A percentile compares a stretch with the other conserved stretches of the same genome.
Conservation (phyloP, 2,113 vertebrate genomes). For the Boleophthalmus pectinirostris region DNA sequence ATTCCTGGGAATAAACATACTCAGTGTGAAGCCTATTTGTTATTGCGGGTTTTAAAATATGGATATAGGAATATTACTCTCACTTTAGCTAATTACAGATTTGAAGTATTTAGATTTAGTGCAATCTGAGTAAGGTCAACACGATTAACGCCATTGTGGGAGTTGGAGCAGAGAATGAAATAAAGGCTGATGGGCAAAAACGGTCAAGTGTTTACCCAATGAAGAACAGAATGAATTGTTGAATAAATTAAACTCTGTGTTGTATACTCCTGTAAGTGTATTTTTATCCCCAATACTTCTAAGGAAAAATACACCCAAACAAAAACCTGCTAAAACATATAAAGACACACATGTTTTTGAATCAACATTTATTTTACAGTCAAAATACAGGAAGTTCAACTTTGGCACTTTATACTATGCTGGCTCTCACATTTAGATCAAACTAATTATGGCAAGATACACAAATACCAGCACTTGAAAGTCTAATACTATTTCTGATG, state of each 20-base stretch:
- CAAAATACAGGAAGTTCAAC: conserved; percentile 46
- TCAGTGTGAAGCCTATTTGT: no score
- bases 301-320: conserved; percentile 6
- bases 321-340: conserved; percentile 22
- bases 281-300: neutral
- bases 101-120: no score
- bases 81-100: no score
- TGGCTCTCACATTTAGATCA: conserved; percentile 20
- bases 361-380: conserved; percentile 63
- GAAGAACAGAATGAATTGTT: neutral
- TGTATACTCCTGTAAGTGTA: neutral
- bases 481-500: conserved; percentile 15
- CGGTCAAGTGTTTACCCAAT: neutral
- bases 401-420: conserved; percentile 52
- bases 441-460: conserved; percentile 30
- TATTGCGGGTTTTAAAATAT: no score
- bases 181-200: neutral
- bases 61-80: no score
- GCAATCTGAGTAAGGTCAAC: no score
- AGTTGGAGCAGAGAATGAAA: no score
- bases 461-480: conserved; percentile 40
- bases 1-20: no score
- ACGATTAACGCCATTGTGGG: no score
- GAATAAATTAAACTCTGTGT: neutral
- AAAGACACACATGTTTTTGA: conserved; percentile 36